Conservation (phyloP, 1,140 invertebrate genomes). For the Linepithema humile region DNA sequence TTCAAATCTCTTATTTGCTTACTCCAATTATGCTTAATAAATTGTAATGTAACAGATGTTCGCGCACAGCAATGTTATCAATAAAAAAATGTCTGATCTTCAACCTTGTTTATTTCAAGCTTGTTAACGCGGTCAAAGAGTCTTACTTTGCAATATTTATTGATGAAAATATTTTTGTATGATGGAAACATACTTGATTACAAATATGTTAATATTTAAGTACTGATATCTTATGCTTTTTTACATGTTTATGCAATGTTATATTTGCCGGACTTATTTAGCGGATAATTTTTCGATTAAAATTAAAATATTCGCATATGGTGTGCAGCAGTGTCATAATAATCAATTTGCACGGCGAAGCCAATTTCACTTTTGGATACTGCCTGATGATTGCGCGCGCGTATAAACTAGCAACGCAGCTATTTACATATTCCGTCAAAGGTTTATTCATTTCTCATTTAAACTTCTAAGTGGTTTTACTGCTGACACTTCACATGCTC, state of each 20-base stretch:
- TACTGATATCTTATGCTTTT: not conserved
- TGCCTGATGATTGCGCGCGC: not conserved
- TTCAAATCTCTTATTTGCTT: not conserved
- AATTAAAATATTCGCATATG: not conserved
- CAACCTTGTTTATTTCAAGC: not conserved
- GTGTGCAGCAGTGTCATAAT: not conserved
- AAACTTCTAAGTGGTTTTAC: conserved; percentile 53
- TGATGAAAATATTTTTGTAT: not conserved
- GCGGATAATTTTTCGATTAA: conserved; percentile 21
- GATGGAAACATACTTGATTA: not conserved
- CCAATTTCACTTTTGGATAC: conserved; percentile 18
- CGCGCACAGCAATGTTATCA: no score
- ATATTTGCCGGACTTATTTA: not conserved
- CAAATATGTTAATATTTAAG: not conserved
- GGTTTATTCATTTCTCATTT: conserved; percentile 46
- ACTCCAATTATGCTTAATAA: not conserved
- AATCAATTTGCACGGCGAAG: conserved; percentile 6
- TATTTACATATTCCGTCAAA: conserved; percentile 23
- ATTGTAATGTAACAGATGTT: not conserved
- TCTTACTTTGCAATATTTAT: not conserved
- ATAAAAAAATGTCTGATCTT: not conserved
- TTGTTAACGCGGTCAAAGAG: not conserved
- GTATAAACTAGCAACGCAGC: conserved; percentile 9
- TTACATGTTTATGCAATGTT: not conserved
- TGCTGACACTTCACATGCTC: conserved; percentile 21